Percentiles rank a stretch among this genome's conserved stretches.
phyloP scores from a whole-genome alignment of 2,797 vertebrate genomes.

The Sebastes elongatus region DNA sequence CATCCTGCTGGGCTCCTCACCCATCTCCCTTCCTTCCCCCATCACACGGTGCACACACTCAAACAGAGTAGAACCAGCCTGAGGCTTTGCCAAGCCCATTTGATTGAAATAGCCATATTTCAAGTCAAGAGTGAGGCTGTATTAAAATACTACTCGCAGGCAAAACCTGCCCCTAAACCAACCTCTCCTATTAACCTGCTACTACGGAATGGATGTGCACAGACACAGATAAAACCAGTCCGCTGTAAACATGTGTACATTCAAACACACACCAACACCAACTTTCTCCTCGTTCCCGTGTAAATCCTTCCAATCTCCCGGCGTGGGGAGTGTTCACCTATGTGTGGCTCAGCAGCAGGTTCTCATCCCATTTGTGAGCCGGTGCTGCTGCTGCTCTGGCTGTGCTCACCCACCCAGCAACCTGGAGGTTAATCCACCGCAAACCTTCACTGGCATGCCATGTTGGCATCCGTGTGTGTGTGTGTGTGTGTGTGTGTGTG shows the following conservation, averaged over 20 bases:
- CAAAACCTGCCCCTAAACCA: neutral
- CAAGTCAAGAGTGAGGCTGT: conserved; percentile 23
- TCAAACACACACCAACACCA: neutral
- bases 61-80: conserved; percentile 36
- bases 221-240: neutral
- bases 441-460: conserved; percentile 60
- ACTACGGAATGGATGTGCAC: conserved; percentile 1
- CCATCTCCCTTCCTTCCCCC: neutral
- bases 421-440: conserved; percentile 69
- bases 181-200: neutral
- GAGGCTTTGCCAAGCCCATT: conserved; percentile 31
- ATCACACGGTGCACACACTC: conserved; percentile 6
- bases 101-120: conserved; percentile 63
- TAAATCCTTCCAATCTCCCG: conserved; percentile 54
- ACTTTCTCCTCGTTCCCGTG: conserved; percentile 31
- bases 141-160: conserved; percentile 45
- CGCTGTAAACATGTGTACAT: neutral
- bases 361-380: conserved; percentile 45
- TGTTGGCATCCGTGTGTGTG: conserved; percentile 13
- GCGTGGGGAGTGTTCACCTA: conserved; percentile 45
- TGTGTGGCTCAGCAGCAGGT: conserved; percentile 44
- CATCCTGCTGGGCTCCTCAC: conserved; percentile 9
- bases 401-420: conserved; percentile 67
- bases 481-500: conserved; percentile 1
- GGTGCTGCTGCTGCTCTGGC: conserved; percentile 41